These are phyloP conservation scores for Drosophila anomelani DNA, from an alignment of 2,888 invertebrate genomes.

Conservation along the genomic window DNA sequence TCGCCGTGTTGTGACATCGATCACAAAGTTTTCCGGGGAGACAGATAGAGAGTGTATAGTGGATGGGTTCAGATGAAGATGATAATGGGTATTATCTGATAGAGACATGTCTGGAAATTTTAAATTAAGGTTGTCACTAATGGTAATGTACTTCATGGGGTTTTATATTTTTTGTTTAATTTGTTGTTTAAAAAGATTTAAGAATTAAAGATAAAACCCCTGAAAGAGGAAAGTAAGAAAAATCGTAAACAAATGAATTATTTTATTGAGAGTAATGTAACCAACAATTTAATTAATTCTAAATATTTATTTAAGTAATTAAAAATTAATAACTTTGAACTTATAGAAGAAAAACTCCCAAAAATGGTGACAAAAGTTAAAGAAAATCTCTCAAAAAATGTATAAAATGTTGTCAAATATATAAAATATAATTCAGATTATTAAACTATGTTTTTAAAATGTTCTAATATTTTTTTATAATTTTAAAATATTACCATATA, in stretches of 20 bases:
- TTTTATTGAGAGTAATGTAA: too few species aligned
- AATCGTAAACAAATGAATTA: too few species aligned
- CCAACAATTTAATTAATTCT: too few species aligned
- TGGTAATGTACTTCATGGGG: not conserved
- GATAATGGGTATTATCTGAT: slow-evolving; percentile 10
- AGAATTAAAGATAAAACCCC: not conserved
- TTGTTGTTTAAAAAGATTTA: not conserved
- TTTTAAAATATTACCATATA: too few species aligned
- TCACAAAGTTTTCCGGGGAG: slow-evolving; percentile 13
- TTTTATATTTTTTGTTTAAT: not conserved
- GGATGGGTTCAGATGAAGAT: slow-evolving; percentile 16
- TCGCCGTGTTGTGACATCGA: slow-evolving; percentile 38
- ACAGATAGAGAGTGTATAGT: not conserved
- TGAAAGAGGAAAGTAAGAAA: too few species aligned
- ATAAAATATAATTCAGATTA: too few species aligned
- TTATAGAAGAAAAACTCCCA: too few species aligned
- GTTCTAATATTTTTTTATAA: too few species aligned
- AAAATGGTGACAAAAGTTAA: too few species aligned
- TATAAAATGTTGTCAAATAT: not conserved
- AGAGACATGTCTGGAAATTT: slow-evolving; percentile 12
- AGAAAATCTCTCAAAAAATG: not conserved
- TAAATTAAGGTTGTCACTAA: slow-evolving; percentile 9
- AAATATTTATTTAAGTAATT: too few species aligned
- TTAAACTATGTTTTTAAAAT: too few species aligned
- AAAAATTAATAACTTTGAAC: too few species aligned